Percentiles rank a stretch among this genome's conserved stretches.
These are phyloP conservation scores for Calameuta idolon DNA, from an alignment of 2,888 invertebrate species.

Conservation along the genomic window DNA sequence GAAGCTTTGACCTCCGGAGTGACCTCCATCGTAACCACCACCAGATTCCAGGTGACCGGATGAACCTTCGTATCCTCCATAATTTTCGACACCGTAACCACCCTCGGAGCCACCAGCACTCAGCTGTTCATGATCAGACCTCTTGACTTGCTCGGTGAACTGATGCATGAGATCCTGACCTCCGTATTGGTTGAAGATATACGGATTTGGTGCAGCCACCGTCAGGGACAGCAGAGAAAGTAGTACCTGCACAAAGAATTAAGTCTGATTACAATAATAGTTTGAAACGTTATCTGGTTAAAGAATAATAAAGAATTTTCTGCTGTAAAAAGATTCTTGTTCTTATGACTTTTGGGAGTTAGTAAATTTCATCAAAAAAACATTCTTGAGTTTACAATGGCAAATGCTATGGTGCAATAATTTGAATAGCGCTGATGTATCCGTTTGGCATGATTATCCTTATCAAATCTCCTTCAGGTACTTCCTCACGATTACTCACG, in stretches of 20 bases:
- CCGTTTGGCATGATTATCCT: background rate
- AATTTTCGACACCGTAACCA: constrained; percentile 36
- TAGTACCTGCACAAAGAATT: constrained; percentile 40
- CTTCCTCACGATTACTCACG: constrained; percentile 48
- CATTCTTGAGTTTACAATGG: background rate
- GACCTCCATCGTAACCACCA: constrained; percentile 35
- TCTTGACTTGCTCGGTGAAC: constrained; percentile 40
- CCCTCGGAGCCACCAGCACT: constrained; percentile 55
- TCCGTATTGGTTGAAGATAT: constrained; percentile 46
- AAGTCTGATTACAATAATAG: background rate
- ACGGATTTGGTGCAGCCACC: constrained; percentile 41
- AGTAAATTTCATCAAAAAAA: background rate
- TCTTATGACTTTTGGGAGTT: background rate
- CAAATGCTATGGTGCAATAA: background rate
- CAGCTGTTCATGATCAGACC: constrained; percentile 53
- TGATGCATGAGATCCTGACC: constrained; percentile 34
- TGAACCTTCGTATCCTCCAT: constrained; percentile 14
- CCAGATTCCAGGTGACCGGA: constrained; percentile 28
- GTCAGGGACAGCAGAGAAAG: constrained; percentile 50
- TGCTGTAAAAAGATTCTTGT: background rate
- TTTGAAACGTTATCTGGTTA: background rate
- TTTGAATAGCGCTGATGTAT: background rate
- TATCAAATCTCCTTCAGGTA: background rate
- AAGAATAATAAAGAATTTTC: constrained; percentile 16
- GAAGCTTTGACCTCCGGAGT: constrained; percentile 30